Percentiles rank a stretch among this genome's conserved stretches.
These are phyloP conservation scores for Sebastes kiyomatsui DNA, from an alignment of 2,797 vertebrate genomes.

Conservation along the genomic window DNA sequence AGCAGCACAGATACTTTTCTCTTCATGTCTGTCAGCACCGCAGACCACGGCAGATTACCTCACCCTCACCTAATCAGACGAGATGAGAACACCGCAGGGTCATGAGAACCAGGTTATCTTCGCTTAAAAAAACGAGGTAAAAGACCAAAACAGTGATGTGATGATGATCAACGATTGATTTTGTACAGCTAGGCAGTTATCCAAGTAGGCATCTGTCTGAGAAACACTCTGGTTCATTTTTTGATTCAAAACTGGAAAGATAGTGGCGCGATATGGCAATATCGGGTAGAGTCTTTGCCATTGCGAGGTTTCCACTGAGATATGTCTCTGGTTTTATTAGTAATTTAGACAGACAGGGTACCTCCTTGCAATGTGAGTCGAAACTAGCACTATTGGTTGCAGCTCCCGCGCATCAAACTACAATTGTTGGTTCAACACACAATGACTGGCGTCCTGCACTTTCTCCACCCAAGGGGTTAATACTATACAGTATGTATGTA, in stretches of 20 bases:
- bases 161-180: background rate
- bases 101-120: constrained; percentile 9
- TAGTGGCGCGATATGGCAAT: background rate
- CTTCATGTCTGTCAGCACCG: constrained; percentile 48
- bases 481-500: background rate
- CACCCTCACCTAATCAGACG: constrained; percentile 40
- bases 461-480: background rate
- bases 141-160: background rate
- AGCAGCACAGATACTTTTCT: constrained; percentile 30
- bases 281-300: fast-evolving
- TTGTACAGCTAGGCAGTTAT: background rate
- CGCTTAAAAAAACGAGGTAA: background rate
- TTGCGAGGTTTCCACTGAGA: background rate
- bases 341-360: background rate
- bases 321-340: background rate
- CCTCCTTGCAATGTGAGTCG: background rate
- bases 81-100: constrained; percentile 14
- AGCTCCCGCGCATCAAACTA: background rate
- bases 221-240: background rate
- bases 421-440: background rate
- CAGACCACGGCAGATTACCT: constrained; percentile 25
- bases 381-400: background rate
- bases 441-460: background rate
- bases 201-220: background rate
- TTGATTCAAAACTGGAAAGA: background rate